Percentiles rank a stretch among this genome's conserved stretches.
Conservation (phyloP, 1,140 invertebrate species). For the Amyelois transitella region DNA sequence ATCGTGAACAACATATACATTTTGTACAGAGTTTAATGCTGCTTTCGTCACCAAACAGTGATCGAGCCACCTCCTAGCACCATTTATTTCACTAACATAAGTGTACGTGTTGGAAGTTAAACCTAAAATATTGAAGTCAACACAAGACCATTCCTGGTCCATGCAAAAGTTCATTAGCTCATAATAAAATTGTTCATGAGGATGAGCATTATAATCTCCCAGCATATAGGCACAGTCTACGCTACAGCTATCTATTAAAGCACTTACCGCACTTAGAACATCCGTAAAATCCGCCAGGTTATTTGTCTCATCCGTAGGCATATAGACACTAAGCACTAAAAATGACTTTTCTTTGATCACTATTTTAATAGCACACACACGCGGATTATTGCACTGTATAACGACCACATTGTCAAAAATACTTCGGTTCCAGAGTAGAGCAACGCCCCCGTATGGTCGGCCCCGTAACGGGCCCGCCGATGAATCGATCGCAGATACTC, state of each 20-base stretch:
- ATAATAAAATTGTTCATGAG: neutral
- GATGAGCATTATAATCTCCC: conserved; percentile 7
- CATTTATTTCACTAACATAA: neutral
- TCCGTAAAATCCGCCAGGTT: conserved; percentile 5
- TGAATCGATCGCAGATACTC: conserved; percentile 7
- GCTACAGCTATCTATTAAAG: neutral
- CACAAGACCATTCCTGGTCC: neutral
- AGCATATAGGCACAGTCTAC: neutral
- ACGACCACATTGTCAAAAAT: neutral
- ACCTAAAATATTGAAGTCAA: neutral
- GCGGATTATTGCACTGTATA: conserved; percentile 3
- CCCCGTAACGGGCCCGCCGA: neutral
- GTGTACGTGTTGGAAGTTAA: conserved; percentile 1
- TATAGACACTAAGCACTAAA: neutral
- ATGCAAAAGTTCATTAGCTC: conserved; percentile 1
- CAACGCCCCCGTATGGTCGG: conserved; percentile 5
- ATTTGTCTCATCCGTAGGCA: neutral
- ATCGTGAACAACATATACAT: neutral
- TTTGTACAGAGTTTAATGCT: too few species aligned
- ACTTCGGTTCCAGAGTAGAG: neutral
- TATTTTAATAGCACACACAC: neutral
- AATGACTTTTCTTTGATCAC: neutral
- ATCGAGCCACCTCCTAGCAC: neutral
- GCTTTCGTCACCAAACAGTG: neutral
- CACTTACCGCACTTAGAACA: neutral